A percentile compares a stretch with the other conserved stretches of the same genome.
Evolutionary conservation across 37 sponge, comb jelly and placozoan genomes (phyloP).

Genomic region (Spongilla lacustris): DNA sequence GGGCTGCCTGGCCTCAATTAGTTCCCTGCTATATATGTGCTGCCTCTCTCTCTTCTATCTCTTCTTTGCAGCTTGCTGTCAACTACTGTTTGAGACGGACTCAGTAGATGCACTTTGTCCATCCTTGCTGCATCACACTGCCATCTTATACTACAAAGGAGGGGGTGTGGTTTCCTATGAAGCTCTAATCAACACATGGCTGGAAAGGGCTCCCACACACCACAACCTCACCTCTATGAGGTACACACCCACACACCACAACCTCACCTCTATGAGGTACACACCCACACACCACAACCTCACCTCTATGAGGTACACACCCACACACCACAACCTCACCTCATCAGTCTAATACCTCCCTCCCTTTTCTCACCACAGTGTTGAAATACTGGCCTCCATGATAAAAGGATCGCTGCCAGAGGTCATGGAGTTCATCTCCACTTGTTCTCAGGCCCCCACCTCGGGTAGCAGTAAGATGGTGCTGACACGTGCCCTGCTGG

Average conservation of each 20-base stretch:
- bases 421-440: conserved; percentile 28
- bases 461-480: not conserved
- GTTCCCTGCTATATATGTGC: too few species aligned
- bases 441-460: not conserved
- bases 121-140: conserved; percentile 7
- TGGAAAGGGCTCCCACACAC: conserved; percentile 66
- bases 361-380: conserved; percentile 9
- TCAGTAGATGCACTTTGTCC: conserved; percentile 22
- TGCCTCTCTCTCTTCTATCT: not conserved
- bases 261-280: not conserved
- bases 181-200: conserved; percentile 61
- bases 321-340: not conserved
- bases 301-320: not conserved
- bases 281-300: not conserved
- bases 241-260: conserved; percentile 19
- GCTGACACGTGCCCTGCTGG: conserved; percentile 35
- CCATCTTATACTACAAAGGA: conserved; percentile 31
- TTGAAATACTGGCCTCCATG: conserved; percentile 33
- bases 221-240: conserved; percentile 66
- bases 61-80: conserved; percentile 32
- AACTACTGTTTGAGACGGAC: conserved; percentile 56
- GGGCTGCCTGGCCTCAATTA: too few species aligned
- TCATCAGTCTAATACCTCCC: not conserved
- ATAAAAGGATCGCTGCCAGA: conserved; percentile 49
- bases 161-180: conserved; percentile 30